Evolutionary conservation across 2,797 vertebrate species (phyloP).

Genomic region (Melanotaenia parkinsoni): DNA sequence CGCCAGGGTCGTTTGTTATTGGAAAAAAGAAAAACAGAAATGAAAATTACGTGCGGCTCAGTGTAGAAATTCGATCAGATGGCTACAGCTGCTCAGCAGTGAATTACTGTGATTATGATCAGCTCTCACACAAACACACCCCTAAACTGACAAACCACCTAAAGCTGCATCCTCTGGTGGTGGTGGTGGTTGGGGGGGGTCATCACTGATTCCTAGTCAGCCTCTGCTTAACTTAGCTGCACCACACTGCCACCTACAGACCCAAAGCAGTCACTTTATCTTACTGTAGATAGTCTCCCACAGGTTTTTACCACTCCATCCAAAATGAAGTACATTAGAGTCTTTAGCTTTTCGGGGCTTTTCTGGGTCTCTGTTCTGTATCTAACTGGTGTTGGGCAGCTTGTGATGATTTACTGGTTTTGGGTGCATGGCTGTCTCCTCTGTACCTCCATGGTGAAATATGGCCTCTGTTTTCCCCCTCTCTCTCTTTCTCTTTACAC

Average conservation of each 20-base stretch:
- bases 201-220: not conserved
- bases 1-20: not conserved
- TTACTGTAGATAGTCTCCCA: not conserved
- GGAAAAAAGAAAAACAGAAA: not conserved
- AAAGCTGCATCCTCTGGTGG: not conserved
- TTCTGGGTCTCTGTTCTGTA: conserved; percentile 23
- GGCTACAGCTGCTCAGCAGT: conserved; percentile 4
- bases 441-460: conserved; percentile 50
- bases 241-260: conserved; percentile 66
- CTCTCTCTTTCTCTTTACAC: not conserved
- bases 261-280: not conserved
- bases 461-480: conserved; percentile 18
- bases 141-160: not conserved
- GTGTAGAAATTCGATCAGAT: not conserved
- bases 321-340: conserved; percentile 2
- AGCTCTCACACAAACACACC: not conserved
- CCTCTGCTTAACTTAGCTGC: conserved; percentile 16
- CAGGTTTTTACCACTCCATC: not conserved
- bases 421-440: conserved; percentile 38
- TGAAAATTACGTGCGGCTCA: not conserved
- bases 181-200: not conserved
- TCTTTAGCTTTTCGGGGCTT: conserved; percentile 6
- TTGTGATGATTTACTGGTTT: conserved; percentile 26
- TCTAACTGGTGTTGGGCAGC: conserved; percentile 27
- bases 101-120: conserved; percentile 19